A percentile compares a stretch with the other conserved stretches of the same genome.
Evolutionary conservation across 2,888 invertebrate genomes (phyloP).

Genomic region (Lapara coniferarum): DNA sequence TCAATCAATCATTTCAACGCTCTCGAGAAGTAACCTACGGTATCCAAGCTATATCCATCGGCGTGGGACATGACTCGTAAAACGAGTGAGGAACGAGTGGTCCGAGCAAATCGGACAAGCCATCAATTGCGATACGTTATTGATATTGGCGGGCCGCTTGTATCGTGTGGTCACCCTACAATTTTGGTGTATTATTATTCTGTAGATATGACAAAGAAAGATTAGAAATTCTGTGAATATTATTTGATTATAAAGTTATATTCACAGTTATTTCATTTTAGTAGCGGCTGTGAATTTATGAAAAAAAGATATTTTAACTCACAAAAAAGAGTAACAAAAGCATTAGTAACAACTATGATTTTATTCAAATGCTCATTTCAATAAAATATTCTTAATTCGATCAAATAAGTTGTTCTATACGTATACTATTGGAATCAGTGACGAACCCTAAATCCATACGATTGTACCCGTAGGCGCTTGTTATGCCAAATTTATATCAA

Average conservation of each 20-base stretch:
- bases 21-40: constrained; percentile 3
- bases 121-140: constrained; percentile 80
- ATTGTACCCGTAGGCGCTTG: not conserved
- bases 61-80: constrained; percentile 67
- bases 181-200: constrained; percentile 10
- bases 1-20: constrained; percentile 16
- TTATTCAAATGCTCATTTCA: not conserved
- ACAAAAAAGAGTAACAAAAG: no score
- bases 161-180: constrained; percentile 40
- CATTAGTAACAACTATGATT: not conserved
- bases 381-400: no score
- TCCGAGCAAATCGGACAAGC: constrained; percentile 76
- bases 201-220: not conserved
- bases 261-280: no score
- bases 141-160: constrained; percentile 67
- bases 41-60: constrained; percentile 49
- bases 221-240: not conserved
- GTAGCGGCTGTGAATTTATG: no score
- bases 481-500: constrained; percentile 29
- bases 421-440: not conserved
- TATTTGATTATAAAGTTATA: no score
- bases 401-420: no score
- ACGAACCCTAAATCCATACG: not conserved
- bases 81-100: constrained; percentile 72
- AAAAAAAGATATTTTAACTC: no score